Base-by-base conservation (phyloP, 2,888 invertebrate genomes). In the Tetramorium bicarinatum region DNA sequence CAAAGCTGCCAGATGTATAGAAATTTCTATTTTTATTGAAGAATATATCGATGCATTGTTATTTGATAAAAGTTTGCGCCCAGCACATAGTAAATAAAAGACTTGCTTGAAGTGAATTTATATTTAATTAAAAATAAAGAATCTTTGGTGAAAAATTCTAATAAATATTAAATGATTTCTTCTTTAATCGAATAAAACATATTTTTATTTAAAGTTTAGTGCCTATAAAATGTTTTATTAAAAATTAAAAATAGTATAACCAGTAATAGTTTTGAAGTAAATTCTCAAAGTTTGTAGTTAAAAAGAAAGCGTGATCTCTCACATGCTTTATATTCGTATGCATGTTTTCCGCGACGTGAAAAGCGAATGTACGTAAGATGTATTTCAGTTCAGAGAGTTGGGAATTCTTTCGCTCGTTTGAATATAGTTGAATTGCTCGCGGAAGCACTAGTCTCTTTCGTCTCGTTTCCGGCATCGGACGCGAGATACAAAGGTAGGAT, bases 401-500 rank as follows among this genome's bases (percentile, higher is more conserved):
- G 34, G 61, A 71, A 71, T 49, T 71, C 25, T 80, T 71, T 71
- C 21, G 56, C 8, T 38, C 71, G 25, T 54, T 79, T 49, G 59
- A 71, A 52, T 34, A 13, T 3, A 13, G 18, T 21, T 18, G 56
- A 67, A 29, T 38, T 25, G 34, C 8, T 66, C 52, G 11, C 21
- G 44, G 29, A 77, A 81, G 79, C 6, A 38, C 34, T 59, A 79
- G 38, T 59, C 25, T 72, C 21, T 41, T 38, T 56, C 47, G 77
- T 49, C 38, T 54, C 25, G 38, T 66, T 76, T 56, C 66, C 47
- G 34, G 15, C 13, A 72, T 25, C 15, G n/a, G 9, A 64, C 7
- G 25, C 38, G 25, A 25, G 41, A 76, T 44, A 76, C 76, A 79
- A 38, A 82, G 38, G 11, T 64, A 52, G 54, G 38, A 82, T 79